Conservation (phyloP, 2,113 vertebrate species). For the Sapayoa aenigma region DNA sequence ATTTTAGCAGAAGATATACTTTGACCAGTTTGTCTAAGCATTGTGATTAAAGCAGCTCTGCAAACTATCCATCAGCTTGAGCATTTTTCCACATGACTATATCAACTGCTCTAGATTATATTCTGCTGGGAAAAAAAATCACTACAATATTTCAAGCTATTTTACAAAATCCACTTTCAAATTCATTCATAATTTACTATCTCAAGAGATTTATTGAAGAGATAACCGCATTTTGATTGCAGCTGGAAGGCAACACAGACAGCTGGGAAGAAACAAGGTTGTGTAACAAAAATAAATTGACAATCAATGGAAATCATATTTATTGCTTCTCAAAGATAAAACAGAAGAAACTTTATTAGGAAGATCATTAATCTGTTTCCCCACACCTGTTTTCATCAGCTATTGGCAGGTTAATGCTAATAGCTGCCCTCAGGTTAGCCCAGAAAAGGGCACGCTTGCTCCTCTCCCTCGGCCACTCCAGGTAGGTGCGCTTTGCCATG, state of each 20-base stretch:
- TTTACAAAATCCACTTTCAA: neutral
- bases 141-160: neutral
- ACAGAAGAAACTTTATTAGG: neutral
- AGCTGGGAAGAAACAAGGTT: neutral
- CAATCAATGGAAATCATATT: neutral
- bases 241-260: neutral
- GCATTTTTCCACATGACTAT: neutral
- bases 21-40: neutral
- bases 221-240: neutral
- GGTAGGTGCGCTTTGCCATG: constrained; percentile 83
- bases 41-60: neutral
- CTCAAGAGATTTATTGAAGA: neutral
- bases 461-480: constrained; percentile 88
- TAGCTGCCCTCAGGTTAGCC: constrained; percentile 83
- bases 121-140: neutral
- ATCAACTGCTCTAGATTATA: neutral
- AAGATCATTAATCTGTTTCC: neutral
- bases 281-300: neutral
- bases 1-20: neutral
- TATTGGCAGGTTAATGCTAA: constrained; percentile 66
- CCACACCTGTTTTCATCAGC: neutral
- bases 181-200: neutral
- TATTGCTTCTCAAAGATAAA: neutral
- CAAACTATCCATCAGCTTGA: neutral
- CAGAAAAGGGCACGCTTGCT: constrained; percentile 85